These are phyloP conservation scores for Canis aureus DNA, from an alignment of 2,113 vertebrate genomes.

Conservation along the genomic window DNA sequence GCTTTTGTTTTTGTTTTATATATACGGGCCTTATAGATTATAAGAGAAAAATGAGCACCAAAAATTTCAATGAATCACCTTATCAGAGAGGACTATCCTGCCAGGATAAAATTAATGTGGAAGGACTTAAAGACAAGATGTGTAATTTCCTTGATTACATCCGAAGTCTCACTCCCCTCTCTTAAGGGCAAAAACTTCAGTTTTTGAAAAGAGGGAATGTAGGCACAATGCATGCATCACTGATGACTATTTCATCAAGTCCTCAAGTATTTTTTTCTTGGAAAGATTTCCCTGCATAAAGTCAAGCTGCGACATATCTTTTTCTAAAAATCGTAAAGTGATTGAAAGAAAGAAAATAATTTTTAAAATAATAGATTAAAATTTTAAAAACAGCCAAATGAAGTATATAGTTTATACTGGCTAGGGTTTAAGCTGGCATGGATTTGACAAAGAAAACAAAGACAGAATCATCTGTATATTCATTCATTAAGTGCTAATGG, in stretches of 20 bases:
- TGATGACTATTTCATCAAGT: constrained; percentile 44
- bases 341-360: constrained; percentile 70
- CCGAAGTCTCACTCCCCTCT: constrained; percentile 40
- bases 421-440: constrained; percentile 65
- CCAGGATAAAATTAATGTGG: constrained; percentile 66
- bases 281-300: constrained; percentile 55
- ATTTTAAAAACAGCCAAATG: constrained; percentile 61
- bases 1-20: too few relatives aligned
- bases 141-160: constrained; percentile 36
- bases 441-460: constrained; percentile 70
- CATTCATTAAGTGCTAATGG: constrained; percentile 61
- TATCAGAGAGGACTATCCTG: constrained; percentile 72
- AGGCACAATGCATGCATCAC: constrained; percentile 24
- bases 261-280: constrained; percentile 58
- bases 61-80: constrained; percentile 63
- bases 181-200: constrained; percentile 60
- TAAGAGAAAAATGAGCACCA: constrained; percentile 75
- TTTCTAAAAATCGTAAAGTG: constrained; percentile 73
- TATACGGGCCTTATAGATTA: constrained; percentile 52
- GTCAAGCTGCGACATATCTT: constrained; percentile 38
- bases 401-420: constrained; percentile 59
- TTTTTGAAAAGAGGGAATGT: constrained; percentile 52
- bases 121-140: constrained; percentile 54
- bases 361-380: constrained; percentile 62
- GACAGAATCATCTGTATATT: constrained; percentile 70